A percentile compares a stretch with the other conserved stretches of the same genome.
phyloP scores from a whole-genome alignment of 2,113 vertebrate species.

The Scalopus aquaticus region DNA sequence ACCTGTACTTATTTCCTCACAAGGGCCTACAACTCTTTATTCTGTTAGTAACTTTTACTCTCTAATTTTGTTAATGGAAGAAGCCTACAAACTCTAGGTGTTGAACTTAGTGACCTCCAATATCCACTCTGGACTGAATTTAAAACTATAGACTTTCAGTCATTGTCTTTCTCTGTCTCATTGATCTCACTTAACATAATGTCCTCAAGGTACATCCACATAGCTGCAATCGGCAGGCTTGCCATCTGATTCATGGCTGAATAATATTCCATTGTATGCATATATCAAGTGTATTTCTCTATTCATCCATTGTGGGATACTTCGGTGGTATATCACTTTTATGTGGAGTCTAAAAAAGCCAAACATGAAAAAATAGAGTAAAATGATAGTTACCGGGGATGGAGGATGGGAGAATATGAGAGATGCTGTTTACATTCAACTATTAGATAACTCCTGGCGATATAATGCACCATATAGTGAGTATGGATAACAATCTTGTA shows the following conservation, averaged over 20 bases:
- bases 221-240: not conserved
- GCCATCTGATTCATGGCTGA: not conserved
- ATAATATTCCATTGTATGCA: not conserved
- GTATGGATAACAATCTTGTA: not conserved
- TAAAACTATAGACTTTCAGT: not conserved
- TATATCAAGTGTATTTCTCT: not conserved
- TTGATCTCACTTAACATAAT: not conserved
- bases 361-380: not conserved
- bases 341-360: not conserved
- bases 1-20: not conserved
- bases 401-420: not conserved
- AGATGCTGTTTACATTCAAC: not conserved
- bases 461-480: not conserved
- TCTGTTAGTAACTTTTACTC: not conserved
- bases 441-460: not conserved
- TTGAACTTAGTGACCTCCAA: not conserved
- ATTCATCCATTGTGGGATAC: not conserved
- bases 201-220: not conserved
- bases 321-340: not conserved
- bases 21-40: not conserved
- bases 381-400: not conserved
- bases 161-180: not conserved
- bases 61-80: not conserved
- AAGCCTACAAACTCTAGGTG: not conserved
- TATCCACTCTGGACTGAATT: not conserved